A percentile compares a stretch with the other conserved stretches of the same genome.
phyloP scores from a whole-genome alignment of 92 coral and sea anemone genomes.

The Pocillopora meandrina region DNA sequence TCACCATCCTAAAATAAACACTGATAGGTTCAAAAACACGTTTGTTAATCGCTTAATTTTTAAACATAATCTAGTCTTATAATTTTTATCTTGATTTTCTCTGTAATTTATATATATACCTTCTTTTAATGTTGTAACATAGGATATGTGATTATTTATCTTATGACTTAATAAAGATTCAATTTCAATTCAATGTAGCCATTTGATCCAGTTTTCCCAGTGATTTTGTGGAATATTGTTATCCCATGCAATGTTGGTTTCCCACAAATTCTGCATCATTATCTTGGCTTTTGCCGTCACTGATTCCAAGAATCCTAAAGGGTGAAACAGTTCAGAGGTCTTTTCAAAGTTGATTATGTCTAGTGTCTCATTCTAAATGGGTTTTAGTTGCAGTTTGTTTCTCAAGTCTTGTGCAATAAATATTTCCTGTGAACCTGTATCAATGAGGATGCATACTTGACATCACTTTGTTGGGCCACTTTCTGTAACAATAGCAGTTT shows the following conservation, averaged over 20 bases:
- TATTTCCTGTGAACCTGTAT: not conserved
- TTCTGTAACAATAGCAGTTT: slow-evolving; percentile 21
- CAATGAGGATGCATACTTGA: slow-evolving; percentile 46
- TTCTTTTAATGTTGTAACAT: too few relatives aligned
- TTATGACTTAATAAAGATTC: too few relatives aligned
- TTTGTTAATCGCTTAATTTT: too few relatives aligned
- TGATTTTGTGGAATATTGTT: slow-evolving; percentile 18
- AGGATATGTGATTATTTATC: too few relatives aligned
- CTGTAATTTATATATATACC: too few relatives aligned
- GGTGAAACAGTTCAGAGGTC: slow-evolving; percentile 21
- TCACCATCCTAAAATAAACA: too few relatives aligned
- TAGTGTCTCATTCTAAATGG: slow-evolving; percentile 29
- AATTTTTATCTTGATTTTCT: too few relatives aligned
- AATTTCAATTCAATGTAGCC: too few relatives aligned
- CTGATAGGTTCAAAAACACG: too few relatives aligned
- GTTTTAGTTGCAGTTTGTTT: slow-evolving; percentile 24
- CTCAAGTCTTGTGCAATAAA: slow-evolving; percentile 59
- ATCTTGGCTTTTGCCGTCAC: slow-evolving; percentile 30
- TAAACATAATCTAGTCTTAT: too few relatives aligned
- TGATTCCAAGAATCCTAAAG: slow-evolving; percentile 25
- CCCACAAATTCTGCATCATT: slow-evolving; percentile 47
- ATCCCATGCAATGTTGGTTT: slow-evolving; percentile 29
- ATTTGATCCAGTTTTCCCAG: slow-evolving; percentile 38
- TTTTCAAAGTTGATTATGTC: slow-evolving; percentile 60
- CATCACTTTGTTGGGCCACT: slow-evolving; percentile 15